Percentiles rank a stretch among this genome's conserved stretches.
Evolutionary conservation across 2,113 vertebrate genomes (phyloP).

Genomic region (Smithornis capensis): DNA sequence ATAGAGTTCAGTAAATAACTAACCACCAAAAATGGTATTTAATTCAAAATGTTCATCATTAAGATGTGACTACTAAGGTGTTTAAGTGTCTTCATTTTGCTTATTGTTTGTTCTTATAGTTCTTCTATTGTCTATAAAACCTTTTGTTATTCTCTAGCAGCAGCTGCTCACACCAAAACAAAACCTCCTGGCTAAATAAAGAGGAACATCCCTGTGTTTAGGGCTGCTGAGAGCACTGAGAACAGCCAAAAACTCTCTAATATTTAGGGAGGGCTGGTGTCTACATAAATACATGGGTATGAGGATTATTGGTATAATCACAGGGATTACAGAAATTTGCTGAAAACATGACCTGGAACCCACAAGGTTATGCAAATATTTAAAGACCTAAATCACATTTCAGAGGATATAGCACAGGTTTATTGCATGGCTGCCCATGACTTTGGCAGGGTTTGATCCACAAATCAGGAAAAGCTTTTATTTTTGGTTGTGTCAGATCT

Average conservation of each 20-base stretch:
- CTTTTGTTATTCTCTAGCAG: not conserved
- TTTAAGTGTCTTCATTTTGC: not conserved
- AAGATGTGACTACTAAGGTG: not conserved
- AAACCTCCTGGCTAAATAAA: not conserved
- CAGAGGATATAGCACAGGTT: not conserved
- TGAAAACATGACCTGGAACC: not conserved
- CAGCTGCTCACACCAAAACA: not conserved
- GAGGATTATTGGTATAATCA: not conserved
- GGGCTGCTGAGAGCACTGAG: not conserved
- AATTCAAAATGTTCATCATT: not conserved
- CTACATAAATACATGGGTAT: too few relatives aligned
- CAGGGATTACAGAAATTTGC: not conserved
- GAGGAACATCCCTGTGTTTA: not conserved
- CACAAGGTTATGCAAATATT: not conserved
- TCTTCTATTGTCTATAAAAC: not conserved
- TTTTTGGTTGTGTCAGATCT: not conserved
- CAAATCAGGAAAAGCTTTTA: not conserved
- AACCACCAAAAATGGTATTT: not conserved
- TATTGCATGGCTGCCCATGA: not conserved
- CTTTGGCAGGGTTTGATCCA: not conserved
- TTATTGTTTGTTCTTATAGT: not conserved
- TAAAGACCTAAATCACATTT: not conserved
- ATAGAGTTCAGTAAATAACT: not conserved
- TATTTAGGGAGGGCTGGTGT: not conserved
- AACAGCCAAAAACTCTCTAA: not conserved